A percentile compares a stretch with the other conserved stretches of the same genome.
Evolutionary conservation across 2,888 invertebrate species (phyloP).

Genomic region (Allacma fusca): DNA sequence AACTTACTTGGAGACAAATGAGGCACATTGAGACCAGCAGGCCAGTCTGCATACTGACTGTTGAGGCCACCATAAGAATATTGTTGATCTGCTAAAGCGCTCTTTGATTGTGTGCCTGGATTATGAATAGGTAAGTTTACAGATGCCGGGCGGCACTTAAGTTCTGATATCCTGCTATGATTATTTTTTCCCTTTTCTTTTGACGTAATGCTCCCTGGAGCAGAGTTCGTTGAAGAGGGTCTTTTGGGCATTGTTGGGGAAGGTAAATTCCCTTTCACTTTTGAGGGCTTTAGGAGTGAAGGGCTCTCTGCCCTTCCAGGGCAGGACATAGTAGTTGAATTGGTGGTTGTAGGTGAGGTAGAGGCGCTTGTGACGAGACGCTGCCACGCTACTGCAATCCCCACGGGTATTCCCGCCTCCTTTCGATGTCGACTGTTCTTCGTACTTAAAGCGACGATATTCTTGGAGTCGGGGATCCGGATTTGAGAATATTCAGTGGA

Average conservation of each 20-base stretch:
- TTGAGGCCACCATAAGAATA: constrained; percentile 35
- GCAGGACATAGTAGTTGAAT: neutral
- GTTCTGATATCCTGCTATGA: constrained; percentile 16
- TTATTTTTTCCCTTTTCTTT: constrained; percentile 12
- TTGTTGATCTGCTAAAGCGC: constrained; percentile 41
- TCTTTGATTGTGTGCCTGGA: constrained; percentile 21
- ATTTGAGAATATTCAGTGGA: constrained; percentile 1
- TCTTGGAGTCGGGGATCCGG: constrained; percentile 21
- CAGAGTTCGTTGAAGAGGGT: constrained; percentile 53
- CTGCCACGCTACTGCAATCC: constrained; percentile 61
- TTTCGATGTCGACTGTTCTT: constrained; percentile 35
- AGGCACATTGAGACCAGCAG: constrained; percentile 50
- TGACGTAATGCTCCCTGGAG: neutral
- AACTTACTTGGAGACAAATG: constrained; percentile 54
- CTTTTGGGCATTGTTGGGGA: constrained; percentile 32
- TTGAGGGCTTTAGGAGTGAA: neutral
- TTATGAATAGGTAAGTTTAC: constrained; percentile 27
- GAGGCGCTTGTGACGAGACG: constrained; percentile 53
- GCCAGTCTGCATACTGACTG: constrained; percentile 46
- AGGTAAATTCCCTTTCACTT: neutral
- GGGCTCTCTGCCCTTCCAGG: constrained; percentile 2
- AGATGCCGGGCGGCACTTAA: constrained; percentile 28
- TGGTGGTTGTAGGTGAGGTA: constrained; percentile 7
- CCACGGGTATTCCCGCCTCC: constrained; percentile 54
- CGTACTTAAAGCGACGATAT: constrained; percentile 14